These are phyloP conservation scores for Clunio marinus DNA, from an alignment of 2,888 invertebrate species.

Conservation along the genomic window DNA sequence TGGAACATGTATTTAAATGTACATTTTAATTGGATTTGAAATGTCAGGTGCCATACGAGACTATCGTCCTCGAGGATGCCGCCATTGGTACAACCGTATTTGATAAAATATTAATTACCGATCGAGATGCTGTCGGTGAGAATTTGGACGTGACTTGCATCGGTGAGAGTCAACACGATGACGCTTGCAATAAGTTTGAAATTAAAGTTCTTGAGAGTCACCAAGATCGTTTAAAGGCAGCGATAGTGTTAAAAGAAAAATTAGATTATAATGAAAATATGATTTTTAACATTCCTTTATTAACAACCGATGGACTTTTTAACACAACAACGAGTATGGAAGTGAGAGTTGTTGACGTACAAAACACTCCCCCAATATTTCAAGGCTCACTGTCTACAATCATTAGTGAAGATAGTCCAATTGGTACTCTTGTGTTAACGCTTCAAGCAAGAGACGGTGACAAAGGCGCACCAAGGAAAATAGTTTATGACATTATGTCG, in stretches of 20 bases:
- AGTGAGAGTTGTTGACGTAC: conserved; percentile 76
- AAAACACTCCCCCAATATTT: conserved; percentile 83
- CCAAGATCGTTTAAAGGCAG: conserved; percentile 67
- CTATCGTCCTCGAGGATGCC: conserved; percentile 73
- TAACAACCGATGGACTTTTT: conserved; percentile 73
- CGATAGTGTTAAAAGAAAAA: conserved; percentile 63
- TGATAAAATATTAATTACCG: conserved; percentile 67
- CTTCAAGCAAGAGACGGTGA: conserved; percentile 82
- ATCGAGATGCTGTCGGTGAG: conserved; percentile 76
- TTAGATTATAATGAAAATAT: conserved; percentile 74
- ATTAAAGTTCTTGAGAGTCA: conserved; percentile 46
- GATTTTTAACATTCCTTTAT: conserved; percentile 71
- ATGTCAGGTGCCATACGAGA: conserved; percentile 74
- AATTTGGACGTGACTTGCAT: conserved; percentile 69
- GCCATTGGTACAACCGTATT: conserved; percentile 67
- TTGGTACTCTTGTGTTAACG: conserved; percentile 74
- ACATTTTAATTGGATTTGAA: conserved; percentile 30
- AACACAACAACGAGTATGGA: conserved; percentile 69
- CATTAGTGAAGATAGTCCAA: conserved; percentile 75
- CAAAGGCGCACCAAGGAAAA: conserved; percentile 72
- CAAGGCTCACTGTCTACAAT: conserved; percentile 74
- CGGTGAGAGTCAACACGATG: conserved; percentile 49
- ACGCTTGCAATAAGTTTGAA: conserved; percentile 49
- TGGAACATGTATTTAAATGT: conserved; percentile 28
- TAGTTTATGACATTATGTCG: conserved; percentile 71